Evolutionary conservation across 1,140 invertebrate genomes (phyloP).

Genomic region (silkworm (Bombyx mori)): DNA sequence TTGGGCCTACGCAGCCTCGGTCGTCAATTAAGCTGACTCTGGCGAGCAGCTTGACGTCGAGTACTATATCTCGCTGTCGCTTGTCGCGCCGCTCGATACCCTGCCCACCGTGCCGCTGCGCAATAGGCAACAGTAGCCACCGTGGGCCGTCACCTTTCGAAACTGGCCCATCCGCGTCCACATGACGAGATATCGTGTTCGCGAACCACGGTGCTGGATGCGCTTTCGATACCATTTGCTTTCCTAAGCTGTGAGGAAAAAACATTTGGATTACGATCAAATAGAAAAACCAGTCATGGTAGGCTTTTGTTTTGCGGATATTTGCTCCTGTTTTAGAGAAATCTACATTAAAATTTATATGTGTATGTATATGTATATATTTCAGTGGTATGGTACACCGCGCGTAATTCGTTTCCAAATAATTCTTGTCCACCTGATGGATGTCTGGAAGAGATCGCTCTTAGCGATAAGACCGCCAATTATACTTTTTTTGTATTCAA

Average conservation of each 20-base stretch:
- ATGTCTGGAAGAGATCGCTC: too few species aligned
- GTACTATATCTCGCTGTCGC: slow-evolving; percentile 13
- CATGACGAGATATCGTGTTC: slow-evolving; percentile 28
- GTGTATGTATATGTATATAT: too few species aligned
- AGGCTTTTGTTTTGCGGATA: not conserved
- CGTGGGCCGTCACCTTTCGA: slow-evolving; percentile 26
- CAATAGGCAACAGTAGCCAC: slow-evolving; percentile 37
- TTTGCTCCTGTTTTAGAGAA: too few species aligned
- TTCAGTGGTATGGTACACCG: too few species aligned
- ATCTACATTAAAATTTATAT: too few species aligned
- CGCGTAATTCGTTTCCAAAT: too few species aligned
- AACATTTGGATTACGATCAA: not conserved
- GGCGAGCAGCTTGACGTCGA: slow-evolving; percentile 44
- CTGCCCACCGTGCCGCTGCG: slow-evolving; percentile 23
- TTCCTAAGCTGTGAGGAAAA: slow-evolving; percentile 36
- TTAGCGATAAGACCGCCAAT: too few species aligned
- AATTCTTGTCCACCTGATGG: too few species aligned
- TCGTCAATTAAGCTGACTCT: slow-evolving; percentile 53
- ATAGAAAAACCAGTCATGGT: slow-evolving; percentile 7
- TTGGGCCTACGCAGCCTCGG: slow-evolving; percentile 42
- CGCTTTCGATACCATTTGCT: slow-evolving; percentile 50
- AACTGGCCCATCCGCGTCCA: slow-evolving; percentile 31
- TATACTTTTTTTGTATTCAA: too few species aligned
- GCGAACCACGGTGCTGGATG: slow-evolving; percentile 51
- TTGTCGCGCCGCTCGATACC: slow-evolving; percentile 9